These are phyloP conservation scores for Zaprionus tsacasi DNA, from an alignment of 1,140 invertebrate genomes.

Conservation along the genomic window DNA sequence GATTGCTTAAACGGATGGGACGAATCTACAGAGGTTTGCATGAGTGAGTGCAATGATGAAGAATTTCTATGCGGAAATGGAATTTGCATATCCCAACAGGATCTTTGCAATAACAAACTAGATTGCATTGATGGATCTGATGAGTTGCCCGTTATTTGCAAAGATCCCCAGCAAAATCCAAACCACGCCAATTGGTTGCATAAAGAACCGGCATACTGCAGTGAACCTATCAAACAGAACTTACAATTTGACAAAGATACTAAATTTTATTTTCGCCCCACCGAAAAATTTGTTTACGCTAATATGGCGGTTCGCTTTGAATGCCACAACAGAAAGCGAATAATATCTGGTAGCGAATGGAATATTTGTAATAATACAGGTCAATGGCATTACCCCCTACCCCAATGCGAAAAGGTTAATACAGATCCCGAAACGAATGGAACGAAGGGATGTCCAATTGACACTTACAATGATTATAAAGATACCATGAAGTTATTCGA, in stretches of 20 bases:
- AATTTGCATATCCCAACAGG: neutral
- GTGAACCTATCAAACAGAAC: neutral
- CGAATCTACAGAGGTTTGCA: conserved; percentile 32
- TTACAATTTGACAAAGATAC: neutral
- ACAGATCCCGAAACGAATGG: conserved; percentile 34
- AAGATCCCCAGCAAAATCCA: no score
- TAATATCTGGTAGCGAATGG: neutral
- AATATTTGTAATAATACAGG: conserved; percentile 25
- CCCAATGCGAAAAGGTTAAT: neutral
- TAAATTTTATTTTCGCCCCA: neutral
- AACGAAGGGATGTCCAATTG: conserved; percentile 18
- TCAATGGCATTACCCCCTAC: conserved; percentile 1
- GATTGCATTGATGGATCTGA: conserved; percentile 48
- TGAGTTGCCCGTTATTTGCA: conserved; percentile 4
- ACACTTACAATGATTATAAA: conserved; percentile 14
- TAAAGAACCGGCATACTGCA: conserved; percentile 2
- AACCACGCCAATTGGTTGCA: no score
- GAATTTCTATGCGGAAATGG: conserved; percentile 43
- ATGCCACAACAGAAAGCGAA: neutral
- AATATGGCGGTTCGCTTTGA: conserved; percentile 13
- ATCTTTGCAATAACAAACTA: conserved; percentile 18
- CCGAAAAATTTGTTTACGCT: conserved; percentile 19
- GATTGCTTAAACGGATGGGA: conserved; percentile 42
- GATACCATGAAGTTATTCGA: neutral
- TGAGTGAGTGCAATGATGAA: neutral